Conservation (phyloP, 2,113 vertebrate species). For the Tretioscincus oriximinensis region DNA sequence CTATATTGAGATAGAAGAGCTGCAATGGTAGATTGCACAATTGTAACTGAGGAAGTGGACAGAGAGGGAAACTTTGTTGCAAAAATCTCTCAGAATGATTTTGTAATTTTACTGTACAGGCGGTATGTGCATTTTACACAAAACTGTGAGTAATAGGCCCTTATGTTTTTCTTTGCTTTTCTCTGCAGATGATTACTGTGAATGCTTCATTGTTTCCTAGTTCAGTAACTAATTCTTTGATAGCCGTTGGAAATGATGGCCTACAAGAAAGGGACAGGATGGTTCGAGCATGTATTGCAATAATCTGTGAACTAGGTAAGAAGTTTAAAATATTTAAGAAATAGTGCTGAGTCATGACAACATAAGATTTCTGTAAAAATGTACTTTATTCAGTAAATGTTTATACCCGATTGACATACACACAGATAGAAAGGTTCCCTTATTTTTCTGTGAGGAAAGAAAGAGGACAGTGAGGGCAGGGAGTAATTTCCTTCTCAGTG, state of each 20-base stretch:
- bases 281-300: conserved; percentile 97
- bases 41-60: neutral
- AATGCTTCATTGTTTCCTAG: conserved; percentile 96
- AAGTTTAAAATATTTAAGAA: conserved; percentile 30
- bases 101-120: neutral
- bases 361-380: neutral
- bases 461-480: too few species aligned
- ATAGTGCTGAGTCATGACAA: neutral
- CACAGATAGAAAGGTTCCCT: too few species aligned
- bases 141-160: conserved; percentile 15
- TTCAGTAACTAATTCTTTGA: conserved; percentile 94
- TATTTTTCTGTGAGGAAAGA: too few species aligned
- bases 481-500: too few species aligned
- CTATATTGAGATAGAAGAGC: neutral
- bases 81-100: neutral
- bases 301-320: conserved; percentile 96
- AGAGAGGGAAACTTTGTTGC: neutral
- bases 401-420: too few species aligned
- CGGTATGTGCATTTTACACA: neutral
- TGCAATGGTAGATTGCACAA: neutral
- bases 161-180: conserved; percentile 12
- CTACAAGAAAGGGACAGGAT: conserved; percentile 97
- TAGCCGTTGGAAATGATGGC: conserved; percentile 96
- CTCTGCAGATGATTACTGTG: conserved; percentile 94
- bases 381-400: neutral